These are phyloP conservation scores for Taurulus bubalis DNA, from an alignment of 2,113 vertebrate species.

Conservation along the genomic window DNA sequence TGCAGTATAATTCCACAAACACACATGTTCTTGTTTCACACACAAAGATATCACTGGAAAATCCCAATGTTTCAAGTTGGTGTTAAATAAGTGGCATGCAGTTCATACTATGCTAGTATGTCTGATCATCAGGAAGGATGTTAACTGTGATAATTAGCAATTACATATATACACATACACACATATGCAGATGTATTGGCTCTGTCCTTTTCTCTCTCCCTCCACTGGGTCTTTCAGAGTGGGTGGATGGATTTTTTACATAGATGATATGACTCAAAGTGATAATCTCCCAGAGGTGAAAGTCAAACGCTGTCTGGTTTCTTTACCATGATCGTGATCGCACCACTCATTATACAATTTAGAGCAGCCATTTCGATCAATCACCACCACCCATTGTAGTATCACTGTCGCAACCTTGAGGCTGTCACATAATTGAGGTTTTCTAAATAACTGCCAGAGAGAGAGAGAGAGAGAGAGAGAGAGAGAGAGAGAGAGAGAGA, in stretches of 20 bases:
- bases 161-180: not conserved
- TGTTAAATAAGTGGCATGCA: not conserved
- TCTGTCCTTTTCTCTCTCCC: not conserved
- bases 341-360: constrained; percentile 73
- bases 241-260: constrained; percentile 35
- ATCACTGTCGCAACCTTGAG: constrained; percentile 57
- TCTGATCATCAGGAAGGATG: constrained; percentile 8
- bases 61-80: not conserved
- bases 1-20: not conserved
- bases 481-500: constrained; percentile 22
- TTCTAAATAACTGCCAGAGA: constrained; percentile 39
- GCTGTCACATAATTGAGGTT: constrained; percentile 23
- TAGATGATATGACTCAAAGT: constrained; percentile 61
- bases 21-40: not conserved
- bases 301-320: constrained; percentile 60
- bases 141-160: constrained; percentile 21
- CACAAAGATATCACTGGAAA: not conserved
- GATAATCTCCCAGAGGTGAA: constrained; percentile 58
- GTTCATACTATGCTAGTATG: not conserved
- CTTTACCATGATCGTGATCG: constrained; percentile 60
- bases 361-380: constrained; percentile 64
- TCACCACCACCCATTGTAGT: constrained; percentile 52
- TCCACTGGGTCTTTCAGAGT: constrained; percentile 7
- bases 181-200: not conserved
- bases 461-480: constrained; percentile 15